Base-by-base conservation (phyloP, 2,888 invertebrate species). In the Pterostichus niger region DNA sequence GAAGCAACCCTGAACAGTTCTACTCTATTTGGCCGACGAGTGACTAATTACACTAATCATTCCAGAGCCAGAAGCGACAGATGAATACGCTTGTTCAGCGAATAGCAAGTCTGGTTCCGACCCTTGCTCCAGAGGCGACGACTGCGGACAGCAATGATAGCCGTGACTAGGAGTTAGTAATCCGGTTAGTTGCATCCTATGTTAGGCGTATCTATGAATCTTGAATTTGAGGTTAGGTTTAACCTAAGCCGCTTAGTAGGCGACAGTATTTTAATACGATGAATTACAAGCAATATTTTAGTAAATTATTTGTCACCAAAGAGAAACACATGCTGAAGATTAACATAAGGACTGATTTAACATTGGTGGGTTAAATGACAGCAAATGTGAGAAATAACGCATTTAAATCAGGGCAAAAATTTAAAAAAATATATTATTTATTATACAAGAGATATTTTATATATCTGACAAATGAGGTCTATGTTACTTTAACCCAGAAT, bases 1-100 rank as follows among this genome's bases (percentile, higher is more conserved):
- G 13, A 5, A 49, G 49, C 49, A 5, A 49, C 10, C n/a, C 11
- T 13, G 49, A 7, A 49, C 49, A 44, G n/a, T 49, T 11, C 49
- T 13, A 49, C 13, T 56, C 17, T 56, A 52, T 52, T 52, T 13
- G 68, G 68, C 68, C 44, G 13, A 5, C 13, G 52, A 31, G 33
- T 75, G 49, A 75, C 31, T 75, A 75, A 75, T 75, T 75, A 52
- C 52, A 33, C 75, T 52, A 75, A 75, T 75, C 52, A 75, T 75
- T 75, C 49, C 24, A 4, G 24, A 46, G n/a, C 52, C 75, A 17
- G 52, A 6, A 52, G 49, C 52, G 52, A 52, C 49, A 75, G 75
- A 75, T 52, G 52, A 52, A 75, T 31, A 75, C 33, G 52, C 31
- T 40, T 44, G 68, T 15, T 44, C 68, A 44, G 44, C 68, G 68